Evolutionary conservation across 35 echinoderm and acorn worm species (phyloP), one percentile per base, ranked within the genome.

Genomic region (Nesometra sesokonis): DNA sequence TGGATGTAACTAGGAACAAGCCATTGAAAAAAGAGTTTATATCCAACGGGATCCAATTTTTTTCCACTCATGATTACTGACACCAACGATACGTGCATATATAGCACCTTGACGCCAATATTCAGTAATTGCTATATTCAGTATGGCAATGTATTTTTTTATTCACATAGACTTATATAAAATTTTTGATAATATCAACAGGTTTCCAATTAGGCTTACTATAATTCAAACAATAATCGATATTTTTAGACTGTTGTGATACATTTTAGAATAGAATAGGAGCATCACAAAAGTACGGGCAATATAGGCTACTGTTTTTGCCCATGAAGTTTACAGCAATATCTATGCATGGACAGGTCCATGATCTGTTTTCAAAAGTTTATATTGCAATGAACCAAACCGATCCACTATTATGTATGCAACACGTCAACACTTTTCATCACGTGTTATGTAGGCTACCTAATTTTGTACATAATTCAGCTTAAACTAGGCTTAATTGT

Each of bases 61-160:
- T 67, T 19, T 9, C 52, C 52, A 67, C 23, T 11, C 23, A 13
- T 67, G 11, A 92, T 79, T 3, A 99, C 57, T 0, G 96, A 94
- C 0, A 85, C 76, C 15, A 99, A 76, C 9, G 96, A 92, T 31
- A 99, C 92, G 29, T 92, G 96, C 96, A 99, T 99, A 43, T 90
- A 90, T 0, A 99, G 57, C 30, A 88, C 21, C 0, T 92, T 87
- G 37, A 99, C 90, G 9, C 90, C 96, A 3, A 99, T n/a, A 39
- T 37, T 99, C 96, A 5, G 96, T 93, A 23, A 94, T 47, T 11
- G 96, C 96, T 32, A 99, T 78, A 77, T 94, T 99, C 27, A 90
- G 76, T 32, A 94, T 94, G 46, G 94, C 94, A 40, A 91, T 86
- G 34, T 94, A 94, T 35, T 92, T 99, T 35, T 93, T 94, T 3